Base-by-base conservation (phyloP, 2,888 invertebrate species). In the Diarsia brunnea region DNA sequence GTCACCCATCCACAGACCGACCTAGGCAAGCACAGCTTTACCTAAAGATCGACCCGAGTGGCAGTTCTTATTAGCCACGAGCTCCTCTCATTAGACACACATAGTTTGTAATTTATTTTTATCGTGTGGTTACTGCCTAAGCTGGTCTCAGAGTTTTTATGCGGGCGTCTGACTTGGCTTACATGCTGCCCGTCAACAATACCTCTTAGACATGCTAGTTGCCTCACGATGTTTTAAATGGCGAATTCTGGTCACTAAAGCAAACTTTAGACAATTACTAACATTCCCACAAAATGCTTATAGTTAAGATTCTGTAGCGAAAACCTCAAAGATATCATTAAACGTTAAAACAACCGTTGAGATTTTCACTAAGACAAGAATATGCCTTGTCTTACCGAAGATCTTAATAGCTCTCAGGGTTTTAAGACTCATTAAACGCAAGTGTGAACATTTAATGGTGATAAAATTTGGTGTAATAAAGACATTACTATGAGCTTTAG, bases 301-400 rank as follows among this genome's bases (percentile, higher is more conserved):
- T 27, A 19, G 11, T 21, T 24, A 43, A 12, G 27, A 43, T 71
- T 53, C 3, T 43, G 16, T 58, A 11, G 16, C 7, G 11, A 58
- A 58, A 47, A 51, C 51, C 5, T 31, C 21, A 70, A 61, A 4
- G 21, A 38, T 51, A 55, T 21, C 14, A 58, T 51, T 58, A 38
- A 2, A 49, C 3, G 14, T 24, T 27, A 24, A 31, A 49, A 58
- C 70, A 45, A 58, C 7, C 21, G 31, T 45, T 77, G 16, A 69
- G n/a, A 64, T 58, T 51, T 78, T 47, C 61, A 45, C 16, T 58
- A 24, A 31, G 58, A 71, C 51, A 65, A 47, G 65, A 47, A 8
- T 1, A 38, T 43, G 11, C 1, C 1, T 58, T 55, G 47, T 74
- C 51, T 45, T 21, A 51, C 10, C 49, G 12, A n/a, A 49, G n/a